Base-by-base conservation (phyloP, 2,888 invertebrate genomes). In the Pasiphila rectangulata region DNA sequence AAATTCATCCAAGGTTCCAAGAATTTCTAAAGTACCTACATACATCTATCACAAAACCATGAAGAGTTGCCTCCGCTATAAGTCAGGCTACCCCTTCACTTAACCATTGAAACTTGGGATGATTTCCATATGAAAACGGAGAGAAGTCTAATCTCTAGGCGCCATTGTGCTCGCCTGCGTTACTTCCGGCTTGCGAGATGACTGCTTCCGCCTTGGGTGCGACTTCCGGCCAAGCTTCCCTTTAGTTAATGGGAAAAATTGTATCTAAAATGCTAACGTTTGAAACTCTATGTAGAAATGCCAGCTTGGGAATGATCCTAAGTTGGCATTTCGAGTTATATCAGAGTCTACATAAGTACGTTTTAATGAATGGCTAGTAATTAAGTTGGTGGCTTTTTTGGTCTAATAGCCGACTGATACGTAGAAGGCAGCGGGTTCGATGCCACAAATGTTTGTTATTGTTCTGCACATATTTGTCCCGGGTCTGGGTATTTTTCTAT, bases 131-230 rank as follows among this genome's bases (percentile, higher is more conserved):
- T 52, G 56, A 60, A 60, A 61, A 56, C 52, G 51, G 27, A 24
- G 49, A 36, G 24, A 37, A 38, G 37, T 43, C 38, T 58, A 56
- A 57, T 51, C 55, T 54, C 44, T 51, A 55, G 76, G 66, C 79
- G 77, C 73, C 78, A 61, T 59, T 58, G 65, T 68, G 72, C n/a
- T 63, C 69, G 64, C 46, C 63, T 56, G 65, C 67, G 69, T 75
- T 72, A 72, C 71, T 63, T 71, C 77, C 73, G 68, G 63, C 57
- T 54, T 67, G 59, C 49, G 61, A 62, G 62, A 68, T 64, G 61
- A 59, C 65, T 68, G 65, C 63, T 67, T 67, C 66, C 71, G 66
- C 52, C 55, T 59, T 54, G 67, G 57, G 57, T 49, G 49, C 49
- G 52, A 61, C 64, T 64, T 75, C 73, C 75, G 66, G 55, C 55